Conservation (phyloP, 2,113 vertebrate species). For the Marmota flaviventris region DNA sequence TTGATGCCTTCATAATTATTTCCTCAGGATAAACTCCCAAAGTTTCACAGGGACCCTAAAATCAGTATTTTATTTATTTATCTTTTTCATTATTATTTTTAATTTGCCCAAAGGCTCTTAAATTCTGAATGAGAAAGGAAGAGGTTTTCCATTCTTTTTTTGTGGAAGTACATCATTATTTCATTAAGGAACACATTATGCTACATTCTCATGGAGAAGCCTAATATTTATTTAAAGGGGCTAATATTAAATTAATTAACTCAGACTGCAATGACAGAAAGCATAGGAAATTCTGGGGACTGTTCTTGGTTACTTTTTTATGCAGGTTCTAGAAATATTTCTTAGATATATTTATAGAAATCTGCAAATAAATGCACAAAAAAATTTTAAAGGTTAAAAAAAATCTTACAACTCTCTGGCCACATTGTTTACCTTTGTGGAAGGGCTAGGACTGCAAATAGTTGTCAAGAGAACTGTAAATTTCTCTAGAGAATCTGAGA, state of each 20-base stretch:
- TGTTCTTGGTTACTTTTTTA: not conserved
- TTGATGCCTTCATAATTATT: not conserved
- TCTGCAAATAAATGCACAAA: not conserved
- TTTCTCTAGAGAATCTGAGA: not conserved
- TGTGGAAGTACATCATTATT: not conserved
- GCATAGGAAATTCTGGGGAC: not conserved
- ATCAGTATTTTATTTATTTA: not conserved
- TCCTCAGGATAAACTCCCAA: not conserved
- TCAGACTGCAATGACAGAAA: not conserved
- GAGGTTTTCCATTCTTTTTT: too few relatives aligned
- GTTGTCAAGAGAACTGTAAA: not conserved
- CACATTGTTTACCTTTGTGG: not conserved
- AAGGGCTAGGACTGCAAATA: not conserved
- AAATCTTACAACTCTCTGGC: not conserved
- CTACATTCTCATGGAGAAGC: not conserved
- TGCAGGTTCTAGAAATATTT: slow-evolving; percentile 30
- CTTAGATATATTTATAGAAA: not conserved
- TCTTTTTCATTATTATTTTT: too few relatives aligned
- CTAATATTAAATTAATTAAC: not conserved
- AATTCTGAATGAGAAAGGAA: too few relatives aligned
- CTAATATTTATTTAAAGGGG: not conserved
- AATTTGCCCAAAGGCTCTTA: too few relatives aligned
- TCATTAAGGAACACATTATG: slow-evolving; percentile 15
- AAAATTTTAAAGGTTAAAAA: not conserved
- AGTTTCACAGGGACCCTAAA: not conserved